phyloP scores from a whole-genome alignment of 2,113 vertebrate genomes.

The Microtus oregoni region DNA sequence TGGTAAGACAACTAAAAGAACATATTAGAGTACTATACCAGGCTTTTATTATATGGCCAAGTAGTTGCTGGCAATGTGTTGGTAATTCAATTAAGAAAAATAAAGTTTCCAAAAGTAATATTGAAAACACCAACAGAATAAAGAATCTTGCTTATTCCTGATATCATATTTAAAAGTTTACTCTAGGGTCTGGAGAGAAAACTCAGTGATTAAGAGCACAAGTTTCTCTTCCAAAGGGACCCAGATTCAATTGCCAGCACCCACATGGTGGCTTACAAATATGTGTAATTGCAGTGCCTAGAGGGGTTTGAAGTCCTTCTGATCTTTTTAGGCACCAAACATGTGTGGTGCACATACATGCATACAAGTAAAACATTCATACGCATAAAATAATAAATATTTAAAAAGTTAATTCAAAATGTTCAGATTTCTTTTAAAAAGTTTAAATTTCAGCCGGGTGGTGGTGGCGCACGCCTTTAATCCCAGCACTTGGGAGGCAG shows the following conservation, averaged over 20 bases:
- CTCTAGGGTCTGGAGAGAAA: background rate
- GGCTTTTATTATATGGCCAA: background rate
- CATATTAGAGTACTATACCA: background rate
- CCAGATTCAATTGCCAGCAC: background rate
- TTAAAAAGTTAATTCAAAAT: background rate
- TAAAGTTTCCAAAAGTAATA: conserved; percentile 5
- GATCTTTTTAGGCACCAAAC: background rate
- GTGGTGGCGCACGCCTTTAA: too few relatives aligned
- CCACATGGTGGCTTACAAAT: background rate
- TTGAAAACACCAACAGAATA: background rate
- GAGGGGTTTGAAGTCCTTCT: background rate
- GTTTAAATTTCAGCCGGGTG: background rate
- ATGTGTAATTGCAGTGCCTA: background rate
- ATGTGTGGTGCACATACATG: background rate
- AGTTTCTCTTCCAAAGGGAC: background rate
- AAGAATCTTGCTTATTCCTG: background rate
- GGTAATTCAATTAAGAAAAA: conserved; percentile 3
- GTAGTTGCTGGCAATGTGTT: background rate
- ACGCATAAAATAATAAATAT: background rate
- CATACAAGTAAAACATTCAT: background rate
- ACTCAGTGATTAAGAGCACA: background rate
- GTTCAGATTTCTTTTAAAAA: background rate
- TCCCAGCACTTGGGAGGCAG: too few relatives aligned
- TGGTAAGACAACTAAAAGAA: background rate
- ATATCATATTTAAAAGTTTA: background rate